Percentiles rank a stretch among this genome's conserved stretches.
These are phyloP conservation scores for Climacteris rufus DNA, from an alignment of 2,113 vertebrate genomes.

Conservation along the genomic window DNA sequence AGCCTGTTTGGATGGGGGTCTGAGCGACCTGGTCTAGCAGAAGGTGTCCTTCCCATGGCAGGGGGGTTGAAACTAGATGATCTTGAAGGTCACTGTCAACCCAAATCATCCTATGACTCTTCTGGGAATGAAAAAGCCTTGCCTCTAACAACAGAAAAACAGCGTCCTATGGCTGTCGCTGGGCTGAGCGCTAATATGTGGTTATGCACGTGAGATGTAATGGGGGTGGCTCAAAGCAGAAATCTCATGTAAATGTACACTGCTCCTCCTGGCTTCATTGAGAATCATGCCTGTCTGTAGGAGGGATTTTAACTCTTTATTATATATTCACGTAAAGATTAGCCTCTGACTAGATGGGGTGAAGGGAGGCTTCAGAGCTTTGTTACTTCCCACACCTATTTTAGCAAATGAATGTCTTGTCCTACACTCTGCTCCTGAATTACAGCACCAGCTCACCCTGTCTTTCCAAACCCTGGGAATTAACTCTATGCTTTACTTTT, in stretches of 20 bases:
- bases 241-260: background rate
- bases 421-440: background rate
- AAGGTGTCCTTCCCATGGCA: background rate
- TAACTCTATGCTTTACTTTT: background rate
- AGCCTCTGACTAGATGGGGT: background rate
- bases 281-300: background rate
- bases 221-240: background rate
- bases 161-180: fast-evolving
- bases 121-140: background rate
- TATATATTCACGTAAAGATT: background rate
- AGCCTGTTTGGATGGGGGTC: too few species aligned
- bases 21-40: background rate
- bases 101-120: background rate
- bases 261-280: background rate
- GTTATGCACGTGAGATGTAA: background rate
- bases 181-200: fast-evolving
- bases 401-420: background rate
- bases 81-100: background rate
- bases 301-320: background rate
- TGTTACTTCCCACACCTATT: background rate
- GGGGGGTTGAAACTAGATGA: background rate
- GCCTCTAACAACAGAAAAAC: background rate
- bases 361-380: background rate
- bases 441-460: background rate
- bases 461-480: background rate